Base-by-base conservation (phyloP, 2,113 vertebrate genomes). In the Rhadina sibilatrix region DNA sequence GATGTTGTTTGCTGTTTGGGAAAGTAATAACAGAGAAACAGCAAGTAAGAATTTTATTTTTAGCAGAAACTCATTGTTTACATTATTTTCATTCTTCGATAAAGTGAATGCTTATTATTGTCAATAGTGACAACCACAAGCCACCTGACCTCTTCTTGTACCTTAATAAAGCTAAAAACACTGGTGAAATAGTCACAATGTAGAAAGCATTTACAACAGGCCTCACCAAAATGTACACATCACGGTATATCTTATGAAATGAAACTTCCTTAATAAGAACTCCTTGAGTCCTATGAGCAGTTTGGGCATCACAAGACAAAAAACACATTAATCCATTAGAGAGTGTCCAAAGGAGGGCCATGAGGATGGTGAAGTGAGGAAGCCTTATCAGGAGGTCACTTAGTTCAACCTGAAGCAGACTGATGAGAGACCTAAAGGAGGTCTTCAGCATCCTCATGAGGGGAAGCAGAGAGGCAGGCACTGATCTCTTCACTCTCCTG, bases 21-120 rank as follows among this genome's bases (percentile, higher is more conserved):
- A 89, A 96, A 95, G 83, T 93, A 96, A 84, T 95, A 96, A 89
- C 80, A 94, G 69, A 77, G 84, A 92, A 97, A 92, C 79, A 90
- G 79, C 92, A 76, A 94, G 75, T 81, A 94, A 92, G 52, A 81
- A 81, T 18, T 89, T 68, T 80, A 53, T 92, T 95, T 94, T 95
- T 93, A 93, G 90, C 60, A 87, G 85, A 75, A 93, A 60, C 35
- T 53, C 60, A 47, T 80, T 57, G 54, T 57, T 87, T 63, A 61
- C 19, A 44, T 79, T 87, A 96, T 95, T 95, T 91, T 49, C 42
- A 53, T 57, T 93, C 74, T 89, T 78, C 0, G 1, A 78, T 93
- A 84, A 97, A 97, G 80, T 59, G 60, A 60, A 75, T 89, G 85
- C 18, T 65, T 96, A 79, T 79, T 90, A 83, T 15, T 78, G 68